A percentile compares a stretch with the other conserved stretches of the same genome.
These are phyloP conservation scores for Pagetopsis macropterus DNA, from an alignment of 2,797 vertebrate species.

Conservation along the genomic window DNA sequence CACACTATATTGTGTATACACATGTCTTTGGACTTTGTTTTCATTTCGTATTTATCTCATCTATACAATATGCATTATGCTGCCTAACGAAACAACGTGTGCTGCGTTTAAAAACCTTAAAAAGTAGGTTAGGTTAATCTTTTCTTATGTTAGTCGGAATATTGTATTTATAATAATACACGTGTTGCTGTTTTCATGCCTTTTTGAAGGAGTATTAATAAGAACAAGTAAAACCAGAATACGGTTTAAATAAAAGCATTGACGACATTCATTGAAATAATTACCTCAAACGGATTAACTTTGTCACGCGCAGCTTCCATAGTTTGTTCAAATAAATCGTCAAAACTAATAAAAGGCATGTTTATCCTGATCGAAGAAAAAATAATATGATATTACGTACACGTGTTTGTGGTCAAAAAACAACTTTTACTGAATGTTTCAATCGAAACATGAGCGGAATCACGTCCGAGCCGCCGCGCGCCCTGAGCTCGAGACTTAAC, in stretches of 20 bases:
- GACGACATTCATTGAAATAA: conserved; percentile 17
- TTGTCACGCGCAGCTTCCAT: not conserved
- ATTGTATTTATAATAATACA: not conserved
- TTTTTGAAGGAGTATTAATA: not conserved
- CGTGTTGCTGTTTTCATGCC: not conserved
- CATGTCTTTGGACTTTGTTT: not conserved
- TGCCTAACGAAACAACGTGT: not conserved
- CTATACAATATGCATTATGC: not conserved
- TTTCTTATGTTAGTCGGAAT: not conserved
- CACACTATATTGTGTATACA: not conserved
- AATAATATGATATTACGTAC: too few species aligned
- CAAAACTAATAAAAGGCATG: not conserved
- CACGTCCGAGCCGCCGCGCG: conserved; percentile 25
- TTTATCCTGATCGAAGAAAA: too few species aligned
- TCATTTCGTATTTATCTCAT: not conserved
- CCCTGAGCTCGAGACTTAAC: conserved; percentile 9
- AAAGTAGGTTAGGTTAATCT: not conserved
- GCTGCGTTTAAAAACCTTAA: not conserved
- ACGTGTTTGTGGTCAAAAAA: too few species aligned
- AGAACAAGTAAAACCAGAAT: not conserved
- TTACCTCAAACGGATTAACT: conserved; percentile 6
- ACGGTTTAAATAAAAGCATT: conserved; percentile 5
- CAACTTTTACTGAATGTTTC: not conserved
- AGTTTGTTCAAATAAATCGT: conserved; percentile 31
- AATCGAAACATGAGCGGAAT: conserved; percentile 2